Percentiles rank a stretch among this genome's conserved stretches.
Evolutionary conservation across 1,140 invertebrate genomes (phyloP).

Genomic region (Euglossa dilemma): DNA sequence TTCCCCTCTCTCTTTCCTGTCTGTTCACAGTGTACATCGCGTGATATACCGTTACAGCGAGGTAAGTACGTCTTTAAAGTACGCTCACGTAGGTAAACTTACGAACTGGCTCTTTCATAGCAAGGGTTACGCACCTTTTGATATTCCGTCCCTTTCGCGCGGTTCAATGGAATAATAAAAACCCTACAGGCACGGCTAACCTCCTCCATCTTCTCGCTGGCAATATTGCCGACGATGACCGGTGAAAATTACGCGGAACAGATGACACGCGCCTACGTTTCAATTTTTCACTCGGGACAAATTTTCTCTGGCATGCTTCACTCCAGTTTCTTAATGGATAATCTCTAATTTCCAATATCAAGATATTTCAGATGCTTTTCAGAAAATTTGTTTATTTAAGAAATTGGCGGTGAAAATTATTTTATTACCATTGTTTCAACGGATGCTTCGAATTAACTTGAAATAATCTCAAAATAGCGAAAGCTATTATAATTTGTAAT

Average conservation of each 20-base stretch:
- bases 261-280: too few species aligned
- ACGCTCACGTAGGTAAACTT: slow-evolving; percentile 68
- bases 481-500: too few species aligned
- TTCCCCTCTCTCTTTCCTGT: background rate
- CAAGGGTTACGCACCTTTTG: slow-evolving; percentile 52
- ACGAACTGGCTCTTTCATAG: slow-evolving; percentile 59
- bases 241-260: slow-evolving; percentile 1
- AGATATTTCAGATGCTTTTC: too few species aligned
- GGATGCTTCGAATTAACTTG: too few species aligned
- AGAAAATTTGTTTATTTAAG: too few species aligned
- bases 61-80: slow-evolving; percentile 56
- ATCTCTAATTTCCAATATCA: too few species aligned
- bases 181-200: slow-evolving; percentile 33
- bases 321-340: too few species aligned
- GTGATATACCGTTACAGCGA: slow-evolving; percentile 58
- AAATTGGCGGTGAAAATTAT: too few species aligned
- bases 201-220: slow-evolving; percentile 6
- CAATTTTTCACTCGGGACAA: too few species aligned
- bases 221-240: background rate
- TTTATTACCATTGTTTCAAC: too few species aligned
- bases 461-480: too few species aligned
- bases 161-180: slow-evolving; percentile 66
- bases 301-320: too few species aligned
- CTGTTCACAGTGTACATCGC: slow-evolving; percentile 15
- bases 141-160: slow-evolving; percentile 64